Percentiles rank a stretch among this genome's conserved stretches.
These are phyloP conservation scores for Drosophila ananassae DNA, from an alignment of 1,140 invertebrate species.

Conservation along the genomic window DNA sequence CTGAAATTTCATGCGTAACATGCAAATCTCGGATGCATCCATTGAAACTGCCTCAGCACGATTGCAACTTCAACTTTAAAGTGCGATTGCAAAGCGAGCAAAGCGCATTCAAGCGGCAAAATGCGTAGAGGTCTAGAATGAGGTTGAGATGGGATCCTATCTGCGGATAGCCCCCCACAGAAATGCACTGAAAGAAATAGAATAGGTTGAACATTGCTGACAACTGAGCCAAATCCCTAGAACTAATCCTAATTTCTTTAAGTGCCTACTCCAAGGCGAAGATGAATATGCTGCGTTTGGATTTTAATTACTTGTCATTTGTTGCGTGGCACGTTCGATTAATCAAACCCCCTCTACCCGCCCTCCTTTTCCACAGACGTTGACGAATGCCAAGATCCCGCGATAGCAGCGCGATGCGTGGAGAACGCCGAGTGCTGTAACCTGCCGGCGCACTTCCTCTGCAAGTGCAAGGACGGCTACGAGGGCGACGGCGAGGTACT, in stretches of 20 bases:
- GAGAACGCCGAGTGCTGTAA: constrained; percentile 97
- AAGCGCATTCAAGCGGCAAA: constrained; percentile 68
- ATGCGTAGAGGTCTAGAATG: constrained; percentile 56
- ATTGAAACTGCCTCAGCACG: constrained; percentile 15
- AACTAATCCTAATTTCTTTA: constrained; percentile 1
- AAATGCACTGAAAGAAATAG: constrained; percentile 10
- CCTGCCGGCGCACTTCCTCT: constrained; percentile 95
- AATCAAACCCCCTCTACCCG: constrained; percentile 49
- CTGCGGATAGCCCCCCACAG: background rate
- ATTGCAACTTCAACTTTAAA: constrained; percentile 4
- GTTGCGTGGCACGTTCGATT: constrained; percentile 50
- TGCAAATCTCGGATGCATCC: constrained; percentile 58
- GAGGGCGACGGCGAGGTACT: constrained; percentile 94
- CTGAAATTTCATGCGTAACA: constrained; percentile 79
- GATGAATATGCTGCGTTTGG: constrained; percentile 38
- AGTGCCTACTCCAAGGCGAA: constrained; percentile 17
- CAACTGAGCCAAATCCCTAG: no score
- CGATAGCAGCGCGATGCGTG: constrained; percentile 92
- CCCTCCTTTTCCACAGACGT: constrained; percentile 89
- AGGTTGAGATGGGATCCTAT: constrained; percentile 17
- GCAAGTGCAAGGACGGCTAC: constrained; percentile 96
- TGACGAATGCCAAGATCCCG: constrained; percentile 95
- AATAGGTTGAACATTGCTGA: background rate
- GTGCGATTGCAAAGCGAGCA: constrained; percentile 40
- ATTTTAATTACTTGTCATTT: constrained; percentile 69